These are phyloP conservation scores for Cyprinodon tularosa DNA, from an alignment of 2,113 vertebrate species.

Conservation along the genomic window DNA sequence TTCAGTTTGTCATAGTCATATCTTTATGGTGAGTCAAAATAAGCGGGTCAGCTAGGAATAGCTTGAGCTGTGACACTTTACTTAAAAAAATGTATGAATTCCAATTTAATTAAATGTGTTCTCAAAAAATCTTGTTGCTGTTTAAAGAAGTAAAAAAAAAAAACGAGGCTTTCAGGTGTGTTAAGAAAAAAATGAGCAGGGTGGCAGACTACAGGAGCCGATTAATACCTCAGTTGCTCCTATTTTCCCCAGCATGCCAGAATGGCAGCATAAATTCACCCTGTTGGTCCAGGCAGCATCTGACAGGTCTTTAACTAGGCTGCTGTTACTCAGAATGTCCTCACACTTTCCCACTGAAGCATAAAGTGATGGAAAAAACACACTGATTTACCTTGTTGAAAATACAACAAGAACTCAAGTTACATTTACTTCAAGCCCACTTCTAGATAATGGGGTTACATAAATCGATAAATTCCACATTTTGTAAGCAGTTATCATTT, in stretches of 20 bases:
- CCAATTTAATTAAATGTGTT: too few species aligned
- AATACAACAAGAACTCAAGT: constrained; percentile 6
- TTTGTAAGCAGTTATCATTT: neutral
- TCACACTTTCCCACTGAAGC: constrained; percentile 25
- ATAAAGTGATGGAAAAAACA: constrained; percentile 38
- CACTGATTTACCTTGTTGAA: constrained; percentile 3
- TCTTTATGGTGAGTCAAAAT: too few species aligned
- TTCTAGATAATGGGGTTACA: neutral
- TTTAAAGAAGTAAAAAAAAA: neutral
- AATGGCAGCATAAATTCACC: constrained; percentile 35
- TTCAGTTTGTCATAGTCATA: too few species aligned
- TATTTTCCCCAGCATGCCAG: constrained; percentile 34
- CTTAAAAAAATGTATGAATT: too few species aligned
- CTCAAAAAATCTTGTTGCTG: neutral
- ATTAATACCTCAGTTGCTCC: constrained; percentile 39
- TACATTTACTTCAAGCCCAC: neutral
- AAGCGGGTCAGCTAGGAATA: too few species aligned
- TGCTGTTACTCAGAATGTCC: constrained; percentile 52
- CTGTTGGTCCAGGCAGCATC: constrained; percentile 23
- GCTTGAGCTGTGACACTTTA: too few species aligned
- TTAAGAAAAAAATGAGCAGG: constrained; percentile 6
- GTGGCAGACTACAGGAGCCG: constrained; percentile 32
- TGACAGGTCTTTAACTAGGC: constrained; percentile 39
- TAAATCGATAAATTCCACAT: neutral
- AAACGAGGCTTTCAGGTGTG: neutral